A percentile compares a stretch with the other conserved stretches of the same genome.
Conservation (phyloP, 2,797 vertebrate species). For the Aphelocoma californica region DNA sequence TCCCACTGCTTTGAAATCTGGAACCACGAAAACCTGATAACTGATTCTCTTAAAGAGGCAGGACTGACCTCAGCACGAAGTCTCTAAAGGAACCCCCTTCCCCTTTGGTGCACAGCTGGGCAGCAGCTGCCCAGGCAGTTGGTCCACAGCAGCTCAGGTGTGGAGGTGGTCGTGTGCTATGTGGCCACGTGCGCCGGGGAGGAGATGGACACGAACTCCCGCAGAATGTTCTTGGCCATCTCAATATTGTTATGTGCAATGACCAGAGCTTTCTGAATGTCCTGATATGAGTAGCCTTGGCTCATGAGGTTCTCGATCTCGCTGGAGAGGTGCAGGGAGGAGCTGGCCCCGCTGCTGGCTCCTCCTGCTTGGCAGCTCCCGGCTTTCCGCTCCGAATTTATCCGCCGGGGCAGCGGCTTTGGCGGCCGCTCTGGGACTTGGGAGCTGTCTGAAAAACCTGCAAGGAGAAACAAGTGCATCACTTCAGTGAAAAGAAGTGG, state of each 20-base stretch:
- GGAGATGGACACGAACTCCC: conserved; percentile 94
- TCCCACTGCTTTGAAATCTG: conserved; percentile 72
- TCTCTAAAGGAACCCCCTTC: conserved; percentile 66
- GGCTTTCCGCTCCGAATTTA: conserved; percentile 90
- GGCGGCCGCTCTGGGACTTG: conserved; percentile 94
- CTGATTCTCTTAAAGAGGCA: conserved; percentile 63
- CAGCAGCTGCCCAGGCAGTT: conserved; percentile 38
- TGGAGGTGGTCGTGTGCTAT: conserved; percentile 78
- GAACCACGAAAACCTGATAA: conserved; percentile 69
- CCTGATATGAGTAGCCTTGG: conserved; percentile 97
- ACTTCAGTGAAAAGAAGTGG: background rate
- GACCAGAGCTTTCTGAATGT: conserved; percentile 98
- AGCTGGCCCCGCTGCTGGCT: background rate
- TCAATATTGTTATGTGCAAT: conserved; percentile 99
- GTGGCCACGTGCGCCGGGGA: conserved; percentile 90
- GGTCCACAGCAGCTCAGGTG: conserved; percentile 56
- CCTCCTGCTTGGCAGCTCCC: conserved; percentile 72
- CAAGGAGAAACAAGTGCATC: background rate
- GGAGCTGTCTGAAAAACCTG: conserved; percentile 81
- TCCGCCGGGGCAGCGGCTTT: conserved; percentile 91
- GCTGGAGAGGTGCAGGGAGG: conserved; percentile 83
- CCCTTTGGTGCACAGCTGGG: conserved; percentile 56
- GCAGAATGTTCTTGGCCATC: conserved; percentile 98
- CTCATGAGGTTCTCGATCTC: conserved; percentile 96
- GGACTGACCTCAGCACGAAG: conserved; percentile 59